Conservation (phyloP, 2,797 vertebrate genomes). For the Sebastes hubbsi region DNA sequence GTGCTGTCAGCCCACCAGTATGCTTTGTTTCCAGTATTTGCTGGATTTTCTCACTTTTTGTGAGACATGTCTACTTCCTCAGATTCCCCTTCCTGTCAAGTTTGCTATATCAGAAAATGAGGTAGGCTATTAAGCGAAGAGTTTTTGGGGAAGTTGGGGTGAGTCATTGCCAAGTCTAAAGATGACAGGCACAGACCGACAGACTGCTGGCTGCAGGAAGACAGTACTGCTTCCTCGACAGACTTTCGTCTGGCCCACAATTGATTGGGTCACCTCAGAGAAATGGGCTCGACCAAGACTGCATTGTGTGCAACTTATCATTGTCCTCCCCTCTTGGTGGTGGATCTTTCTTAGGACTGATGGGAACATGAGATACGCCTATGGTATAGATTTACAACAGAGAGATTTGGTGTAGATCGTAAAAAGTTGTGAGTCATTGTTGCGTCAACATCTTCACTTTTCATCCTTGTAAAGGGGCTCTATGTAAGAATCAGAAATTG, state of each 20-base stretch:
- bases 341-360: constrained; percentile 29
- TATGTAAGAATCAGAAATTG: too few relatives aligned
- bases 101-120: constrained; percentile 46
- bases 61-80: constrained; percentile 2
- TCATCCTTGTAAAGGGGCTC: background rate
- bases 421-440: background rate
- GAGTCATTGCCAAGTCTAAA: constrained; percentile 53
- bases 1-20: constrained; percentile 4
- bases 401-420: background rate
- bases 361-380: constrained; percentile 27
- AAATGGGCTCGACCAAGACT: constrained; percentile 46
- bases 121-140: constrained; percentile 27
- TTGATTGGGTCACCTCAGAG: constrained; percentile 73
- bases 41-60: background rate
- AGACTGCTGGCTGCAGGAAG: constrained; percentile 57
- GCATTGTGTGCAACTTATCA: constrained; percentile 50
- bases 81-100: constrained; percentile 28
- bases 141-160: constrained; percentile 39
- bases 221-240: constrained; percentile 45
- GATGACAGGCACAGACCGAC: constrained; percentile 44
- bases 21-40: constrained; percentile 18
- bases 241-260: constrained; percentile 68
- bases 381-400: constrained; percentile 19
- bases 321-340: constrained; percentile 34
- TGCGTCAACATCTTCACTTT: background rate